A percentile compares a stretch with the other conserved stretches of the same genome.
phyloP scores from a whole-genome alignment of 1,140 invertebrate genomes.

The Myzus persicae region DNA sequence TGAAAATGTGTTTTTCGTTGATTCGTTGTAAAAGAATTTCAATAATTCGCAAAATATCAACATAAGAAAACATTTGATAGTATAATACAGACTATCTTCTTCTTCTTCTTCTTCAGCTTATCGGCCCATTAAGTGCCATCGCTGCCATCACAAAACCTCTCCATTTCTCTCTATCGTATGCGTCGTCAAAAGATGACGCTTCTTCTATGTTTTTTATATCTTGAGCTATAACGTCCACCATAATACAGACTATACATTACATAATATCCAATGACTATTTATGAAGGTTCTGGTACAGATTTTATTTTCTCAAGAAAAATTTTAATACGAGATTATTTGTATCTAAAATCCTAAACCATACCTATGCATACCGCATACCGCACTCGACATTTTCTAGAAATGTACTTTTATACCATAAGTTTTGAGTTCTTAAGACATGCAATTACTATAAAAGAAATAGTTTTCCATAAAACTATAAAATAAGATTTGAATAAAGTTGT shows the following conservation, averaged over 20 bases:
- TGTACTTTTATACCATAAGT: neutral
- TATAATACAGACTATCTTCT: neutral
- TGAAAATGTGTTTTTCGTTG: neutral
- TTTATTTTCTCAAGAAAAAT: neutral
- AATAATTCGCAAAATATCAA: neutral
- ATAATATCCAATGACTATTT: neutral
- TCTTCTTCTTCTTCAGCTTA: too few relatives aligned
- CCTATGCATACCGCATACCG: neutral
- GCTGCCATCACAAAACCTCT: too few relatives aligned
- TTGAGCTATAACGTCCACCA: too few relatives aligned
- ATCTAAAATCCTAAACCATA: neutral
- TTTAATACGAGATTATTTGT: neutral
- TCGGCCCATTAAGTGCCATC: too few relatives aligned
- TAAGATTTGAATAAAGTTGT: slow-evolving; percentile 7
- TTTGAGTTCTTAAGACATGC: neutral
- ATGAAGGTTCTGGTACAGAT: neutral
- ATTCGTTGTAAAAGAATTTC: neutral
- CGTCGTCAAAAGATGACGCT: too few relatives aligned
- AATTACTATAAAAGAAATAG: slow-evolving; percentile 10
- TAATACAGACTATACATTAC: neutral
- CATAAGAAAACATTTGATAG: neutral
- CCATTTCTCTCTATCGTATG: too few relatives aligned
- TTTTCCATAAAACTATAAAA: neutral
- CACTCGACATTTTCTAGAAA: neutral
- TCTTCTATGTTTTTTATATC: too few relatives aligned